Percentiles rank a stretch among this genome's conserved stretches.
Conservation (phyloP, 2,113 vertebrate species). For the Aspidoscelis tigris region DNA sequence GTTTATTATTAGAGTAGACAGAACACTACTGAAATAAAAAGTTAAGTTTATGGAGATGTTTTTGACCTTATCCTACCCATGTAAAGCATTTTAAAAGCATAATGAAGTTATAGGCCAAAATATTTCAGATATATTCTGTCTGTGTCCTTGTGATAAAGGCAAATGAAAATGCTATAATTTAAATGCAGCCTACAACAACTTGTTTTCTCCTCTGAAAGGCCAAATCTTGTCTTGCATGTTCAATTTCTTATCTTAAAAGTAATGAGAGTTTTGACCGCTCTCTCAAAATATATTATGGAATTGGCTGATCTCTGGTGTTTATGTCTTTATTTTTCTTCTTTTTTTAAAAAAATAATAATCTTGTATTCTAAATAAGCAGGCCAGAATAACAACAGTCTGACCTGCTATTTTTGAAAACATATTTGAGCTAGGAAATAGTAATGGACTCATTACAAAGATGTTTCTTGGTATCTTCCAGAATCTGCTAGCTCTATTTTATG, state of each 20-base stretch:
- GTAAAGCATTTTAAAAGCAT: background rate
- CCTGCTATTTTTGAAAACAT: background rate
- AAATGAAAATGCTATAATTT: slow-evolving; percentile 43
- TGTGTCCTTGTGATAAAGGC: slow-evolving; percentile 27
- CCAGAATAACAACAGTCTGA: background rate
- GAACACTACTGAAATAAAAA: background rate
- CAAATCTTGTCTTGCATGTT: background rate
- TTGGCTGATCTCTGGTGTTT: background rate
- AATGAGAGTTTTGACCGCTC: slow-evolving; percentile 25
- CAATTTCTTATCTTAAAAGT: slow-evolving; percentile 15
- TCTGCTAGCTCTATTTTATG: background rate
- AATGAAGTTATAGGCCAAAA: background rate
- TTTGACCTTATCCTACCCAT: background rate
- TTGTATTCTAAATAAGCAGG: background rate
- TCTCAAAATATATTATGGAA: background rate
- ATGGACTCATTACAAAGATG: background rate
- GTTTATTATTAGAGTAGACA: background rate
- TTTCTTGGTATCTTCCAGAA: rapidly evolving
- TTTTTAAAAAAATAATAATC: too few relatives aligned
- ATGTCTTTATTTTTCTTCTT: background rate
- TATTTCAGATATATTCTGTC: slow-evolving; percentile 3
- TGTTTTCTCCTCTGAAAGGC: background rate
- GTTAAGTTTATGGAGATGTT: background rate
- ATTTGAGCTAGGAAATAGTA: background rate
- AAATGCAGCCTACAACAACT: slow-evolving; percentile 6